phyloP scores from a whole-genome alignment of 2,113 vertebrate species.

The Pungitius pungitius region DNA sequence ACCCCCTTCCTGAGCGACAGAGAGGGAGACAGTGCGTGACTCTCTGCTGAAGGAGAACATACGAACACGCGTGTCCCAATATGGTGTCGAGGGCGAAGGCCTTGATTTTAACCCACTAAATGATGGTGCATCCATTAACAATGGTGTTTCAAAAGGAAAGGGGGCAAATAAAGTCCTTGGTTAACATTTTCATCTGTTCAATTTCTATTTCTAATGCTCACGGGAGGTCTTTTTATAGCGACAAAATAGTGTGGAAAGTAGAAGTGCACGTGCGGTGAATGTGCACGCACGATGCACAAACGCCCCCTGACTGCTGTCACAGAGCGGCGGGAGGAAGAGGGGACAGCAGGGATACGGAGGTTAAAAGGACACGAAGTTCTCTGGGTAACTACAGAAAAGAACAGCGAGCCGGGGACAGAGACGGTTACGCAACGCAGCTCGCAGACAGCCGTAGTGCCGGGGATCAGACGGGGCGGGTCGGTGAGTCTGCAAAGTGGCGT shows the following conservation, averaged over 20 bases:
- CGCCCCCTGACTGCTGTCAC: neutral
- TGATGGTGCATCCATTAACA: neutral
- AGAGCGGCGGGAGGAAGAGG: neutral
- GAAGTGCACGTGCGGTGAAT: neutral
- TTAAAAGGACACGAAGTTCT: slow-evolving; percentile 25
- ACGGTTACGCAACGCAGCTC: slow-evolving; percentile 59
- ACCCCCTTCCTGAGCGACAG: slow-evolving; percentile 83
- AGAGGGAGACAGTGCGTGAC: neutral
- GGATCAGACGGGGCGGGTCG: slow-evolving; percentile 50
- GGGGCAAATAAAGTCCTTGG: neutral
- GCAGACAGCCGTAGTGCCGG: slow-evolving; percentile 36
- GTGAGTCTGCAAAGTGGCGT: slow-evolving; percentile 57
- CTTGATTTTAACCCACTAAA: neutral
- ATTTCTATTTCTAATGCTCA: neutral
- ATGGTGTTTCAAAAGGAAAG: neutral
- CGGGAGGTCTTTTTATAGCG: no score
- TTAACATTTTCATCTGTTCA: neutral
- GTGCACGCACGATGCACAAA: neutral
- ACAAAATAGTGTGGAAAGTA: neutral
- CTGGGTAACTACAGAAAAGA: neutral
- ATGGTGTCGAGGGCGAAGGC: neutral
- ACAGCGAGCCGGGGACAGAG: neutral
- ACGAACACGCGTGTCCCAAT: neutral
- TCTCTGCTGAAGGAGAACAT: neutral
- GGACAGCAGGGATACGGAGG: neutral